Conservation (phyloP, 1,140 invertebrate species). For the Zaprionus lachaisei region DNA sequence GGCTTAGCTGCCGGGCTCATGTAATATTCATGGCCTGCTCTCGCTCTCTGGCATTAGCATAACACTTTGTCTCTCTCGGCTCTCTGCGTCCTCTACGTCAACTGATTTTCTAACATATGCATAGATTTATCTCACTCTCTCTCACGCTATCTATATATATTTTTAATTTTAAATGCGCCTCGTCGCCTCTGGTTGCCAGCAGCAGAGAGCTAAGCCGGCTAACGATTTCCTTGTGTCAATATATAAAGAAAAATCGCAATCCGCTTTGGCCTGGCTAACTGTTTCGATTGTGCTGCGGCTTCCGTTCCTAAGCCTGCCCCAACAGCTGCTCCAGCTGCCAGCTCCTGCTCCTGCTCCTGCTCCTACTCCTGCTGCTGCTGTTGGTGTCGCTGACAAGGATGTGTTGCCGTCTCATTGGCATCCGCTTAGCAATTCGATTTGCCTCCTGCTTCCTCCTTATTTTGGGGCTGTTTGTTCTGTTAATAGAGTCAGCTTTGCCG, state of each 20-base stretch:
- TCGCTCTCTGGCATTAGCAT: conserved; percentile 64
- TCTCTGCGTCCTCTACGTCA: neutral
- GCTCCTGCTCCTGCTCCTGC: conserved; percentile 25
- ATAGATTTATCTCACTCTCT: conserved; percentile 22
- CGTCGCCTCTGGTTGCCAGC: conserved; percentile 28
- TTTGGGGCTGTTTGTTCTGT: conserved; percentile 60
- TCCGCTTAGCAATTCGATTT: conserved; percentile 48
- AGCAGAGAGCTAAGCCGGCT: conserved; percentile 66
- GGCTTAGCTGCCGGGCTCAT: conserved; percentile 57
- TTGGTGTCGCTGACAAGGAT: conserved; percentile 27
- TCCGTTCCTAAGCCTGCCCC: conserved; percentile 11
- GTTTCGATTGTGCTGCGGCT: conserved; percentile 50
- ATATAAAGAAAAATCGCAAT: conserved; percentile 74
- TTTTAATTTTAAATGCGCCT: conserved; percentile 74
- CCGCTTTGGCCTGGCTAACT: conserved; percentile 70
- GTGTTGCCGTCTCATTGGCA: conserved; percentile 67
- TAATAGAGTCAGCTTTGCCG: conserved; percentile 70
- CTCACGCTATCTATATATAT: conserved; percentile 26
- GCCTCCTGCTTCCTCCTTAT: conserved; percentile 17
- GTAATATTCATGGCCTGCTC: conserved; percentile 69
- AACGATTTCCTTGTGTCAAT: conserved; percentile 83
- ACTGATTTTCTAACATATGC: conserved; percentile 6
- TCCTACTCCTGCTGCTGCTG: conserved; percentile 18
- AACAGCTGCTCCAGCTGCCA: conserved; percentile 9
- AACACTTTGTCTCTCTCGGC: conserved; percentile 59